Conservation (phyloP, 2,113 vertebrate species). For the Ochotona curzoniae region DNA sequence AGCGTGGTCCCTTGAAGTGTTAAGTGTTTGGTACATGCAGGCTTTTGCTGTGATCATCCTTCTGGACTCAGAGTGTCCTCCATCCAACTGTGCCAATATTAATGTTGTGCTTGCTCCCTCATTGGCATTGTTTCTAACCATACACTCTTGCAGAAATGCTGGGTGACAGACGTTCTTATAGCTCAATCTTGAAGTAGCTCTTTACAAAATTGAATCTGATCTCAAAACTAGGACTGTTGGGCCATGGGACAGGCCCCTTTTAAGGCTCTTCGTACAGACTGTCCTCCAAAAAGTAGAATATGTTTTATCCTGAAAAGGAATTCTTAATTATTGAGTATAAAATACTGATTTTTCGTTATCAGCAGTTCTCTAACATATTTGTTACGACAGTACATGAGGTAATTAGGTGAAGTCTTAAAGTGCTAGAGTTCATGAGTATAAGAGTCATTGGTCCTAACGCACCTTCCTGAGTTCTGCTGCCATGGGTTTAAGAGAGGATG, state of each 20-base stretch:
- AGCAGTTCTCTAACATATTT: slow-evolving; percentile 44
- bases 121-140: slow-evolving; percentile 15
- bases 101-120: neutral
- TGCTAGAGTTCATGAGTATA: neutral
- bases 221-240: neutral
- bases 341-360: neutral
- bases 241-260: neutral
- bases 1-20: neutral
- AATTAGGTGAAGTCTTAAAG: neutral
- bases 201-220: slow-evolving; percentile 6
- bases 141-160: neutral
- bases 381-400: slow-evolving; percentile 7
- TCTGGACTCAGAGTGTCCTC: neutral
- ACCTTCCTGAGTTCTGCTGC: neutral
- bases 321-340: slow-evolving; percentile 10
- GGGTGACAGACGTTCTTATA: neutral
- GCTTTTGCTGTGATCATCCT: neutral
- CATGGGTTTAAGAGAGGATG: neutral
- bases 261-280: slow-evolving; percentile 7
- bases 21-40: neutral
- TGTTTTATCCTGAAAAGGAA: slow-evolving; percentile 8
- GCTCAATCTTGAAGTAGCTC: neutral
- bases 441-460: slow-evolving; percentile 1
- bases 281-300: neutral
- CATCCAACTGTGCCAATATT: neutral